These are phyloP conservation scores for Drosophila histrio DNA, from an alignment of 2,888 invertebrate genomes.

Conservation along the genomic window DNA sequence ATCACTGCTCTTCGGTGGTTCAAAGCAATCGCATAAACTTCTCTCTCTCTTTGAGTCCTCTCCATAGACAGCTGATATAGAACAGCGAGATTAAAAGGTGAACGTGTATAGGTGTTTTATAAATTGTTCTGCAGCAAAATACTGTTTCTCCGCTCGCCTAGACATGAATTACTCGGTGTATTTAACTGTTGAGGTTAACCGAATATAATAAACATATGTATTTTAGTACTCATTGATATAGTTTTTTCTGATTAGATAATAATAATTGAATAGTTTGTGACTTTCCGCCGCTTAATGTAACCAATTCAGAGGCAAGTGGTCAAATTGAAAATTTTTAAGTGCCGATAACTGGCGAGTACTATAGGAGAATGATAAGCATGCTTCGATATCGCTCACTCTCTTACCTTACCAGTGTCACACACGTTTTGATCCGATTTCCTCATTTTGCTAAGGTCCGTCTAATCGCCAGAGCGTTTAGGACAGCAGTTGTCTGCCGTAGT, in stretches of 20 bases:
- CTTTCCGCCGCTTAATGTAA: slow-evolving; percentile 41
- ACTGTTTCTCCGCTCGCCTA: not conserved
- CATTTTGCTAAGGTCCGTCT: slow-evolving; percentile 31
- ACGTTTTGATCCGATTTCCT: slow-evolving; percentile 40
- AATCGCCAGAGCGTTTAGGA: slow-evolving; percentile 38
- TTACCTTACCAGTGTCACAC: slow-evolving; percentile 34
- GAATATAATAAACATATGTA: not conserved
- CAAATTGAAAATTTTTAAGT: slow-evolving; percentile 56
- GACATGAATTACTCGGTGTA: not conserved
- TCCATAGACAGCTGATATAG: slow-evolving; percentile 21
- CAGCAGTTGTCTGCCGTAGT: slow-evolving; percentile 53
- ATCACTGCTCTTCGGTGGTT: not conserved
- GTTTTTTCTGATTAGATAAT: slow-evolving; percentile 41
- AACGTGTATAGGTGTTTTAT: slow-evolving; percentile 4
- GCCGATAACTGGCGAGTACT: slow-evolving; percentile 51
- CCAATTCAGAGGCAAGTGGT: slow-evolving; percentile 41
- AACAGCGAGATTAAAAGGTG: slow-evolving; percentile 4
- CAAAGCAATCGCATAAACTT: not conserved
- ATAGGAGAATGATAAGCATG: slow-evolving; percentile 57
- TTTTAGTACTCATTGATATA: not conserved
- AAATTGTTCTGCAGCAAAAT: not conserved
- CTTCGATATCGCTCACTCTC: slow-evolving; percentile 17
- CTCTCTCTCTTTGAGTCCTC: slow-evolving; percentile 1
- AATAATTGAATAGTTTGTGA: slow-evolving; percentile 1
- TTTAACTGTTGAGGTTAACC: not conserved